Evolutionary conservation across 1,140 invertebrate genomes (phyloP).

Genomic region (Tenebrio molitor): DNA sequence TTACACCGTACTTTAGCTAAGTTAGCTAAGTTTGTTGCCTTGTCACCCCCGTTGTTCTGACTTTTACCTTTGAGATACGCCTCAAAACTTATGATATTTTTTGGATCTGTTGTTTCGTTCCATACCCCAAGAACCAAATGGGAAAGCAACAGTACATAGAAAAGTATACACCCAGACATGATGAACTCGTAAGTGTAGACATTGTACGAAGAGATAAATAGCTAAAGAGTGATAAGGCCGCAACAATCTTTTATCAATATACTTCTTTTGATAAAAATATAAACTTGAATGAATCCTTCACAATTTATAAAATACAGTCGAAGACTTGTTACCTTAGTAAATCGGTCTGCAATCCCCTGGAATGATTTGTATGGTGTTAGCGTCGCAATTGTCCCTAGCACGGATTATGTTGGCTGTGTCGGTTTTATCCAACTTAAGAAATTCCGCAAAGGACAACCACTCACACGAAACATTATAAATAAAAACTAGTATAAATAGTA

Average conservation of each 20-base stretch:
- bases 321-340: conserved; percentile 23
- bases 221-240: conserved; percentile 1
- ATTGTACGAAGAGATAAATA: conserved; percentile 1
- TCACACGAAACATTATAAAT: conserved; percentile 7
- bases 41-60: background rate
- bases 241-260: background rate
- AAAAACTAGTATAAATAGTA: background rate
- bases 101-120: background rate
- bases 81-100: background rate
- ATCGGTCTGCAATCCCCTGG: conserved; percentile 10
- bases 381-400: conserved; percentile 11
- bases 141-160: too few species aligned
- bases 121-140: too few species aligned
- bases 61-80: conserved; percentile 1
- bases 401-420: conserved; percentile 26
- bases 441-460: conserved; percentile 10
- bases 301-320: background rate
- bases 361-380: conserved; percentile 15
- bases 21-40: background rate
- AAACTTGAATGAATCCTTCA: background rate
- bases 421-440: conserved; percentile 13
- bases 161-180: background rate
- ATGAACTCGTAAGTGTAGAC: background rate
- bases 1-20: conserved; percentile 10
- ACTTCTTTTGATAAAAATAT: conserved; percentile 20